A percentile compares a stretch with the other conserved stretches of the same genome.
Conservation (phyloP, 53 echinoderm and acorn worm genomes). For the Luidia sarsii region DNA sequence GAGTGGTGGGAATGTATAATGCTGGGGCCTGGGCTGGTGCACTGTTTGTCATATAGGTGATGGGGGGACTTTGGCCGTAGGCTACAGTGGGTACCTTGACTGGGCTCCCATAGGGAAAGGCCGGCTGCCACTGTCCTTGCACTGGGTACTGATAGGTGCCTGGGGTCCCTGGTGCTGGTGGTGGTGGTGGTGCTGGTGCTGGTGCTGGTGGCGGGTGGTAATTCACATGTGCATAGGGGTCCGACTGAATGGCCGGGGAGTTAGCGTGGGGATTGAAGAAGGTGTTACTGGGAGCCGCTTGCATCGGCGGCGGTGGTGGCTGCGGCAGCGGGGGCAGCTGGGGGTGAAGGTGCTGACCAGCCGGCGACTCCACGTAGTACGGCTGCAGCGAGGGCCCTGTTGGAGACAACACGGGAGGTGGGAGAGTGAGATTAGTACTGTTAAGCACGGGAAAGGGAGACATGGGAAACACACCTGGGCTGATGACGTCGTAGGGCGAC, state of each 20-base stretch:
- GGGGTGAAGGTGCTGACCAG: conserved; percentile 35
- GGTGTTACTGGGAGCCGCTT: conserved; percentile 39
- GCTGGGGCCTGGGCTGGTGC: conserved; percentile 46
- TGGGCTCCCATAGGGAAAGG: conserved; percentile 60
- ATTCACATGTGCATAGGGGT: conserved; percentile 53
- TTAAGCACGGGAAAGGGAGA: conserved; percentile 45
- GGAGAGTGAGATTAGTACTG: conserved; percentile 38
- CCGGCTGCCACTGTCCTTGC: conserved; percentile 52
- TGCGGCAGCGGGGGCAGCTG: too few species aligned
- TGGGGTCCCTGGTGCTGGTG: conserved; percentile 25
- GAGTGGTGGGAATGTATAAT: conserved; percentile 53
- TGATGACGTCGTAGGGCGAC: conserved; percentile 39
- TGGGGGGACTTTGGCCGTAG: conserved; percentile 62
- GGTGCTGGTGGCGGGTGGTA: conserved; percentile 49
- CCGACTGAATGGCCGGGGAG: conserved; percentile 45
- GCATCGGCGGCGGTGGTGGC: background rate
- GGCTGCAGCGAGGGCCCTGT: conserved; percentile 53
- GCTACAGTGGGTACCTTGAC: conserved; percentile 56
- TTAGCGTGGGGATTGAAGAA: conserved; percentile 60
- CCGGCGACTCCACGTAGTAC: conserved; percentile 36
- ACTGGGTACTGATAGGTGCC: conserved; percentile 64
- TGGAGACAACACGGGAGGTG: conserved; percentile 45
- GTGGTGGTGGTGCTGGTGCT: conserved; percentile 9
- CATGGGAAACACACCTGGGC: conserved; percentile 57
- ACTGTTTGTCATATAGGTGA: conserved; percentile 54